A percentile compares a stretch with the other conserved stretches of the same genome.
Evolutionary conservation across 1,140 invertebrate genomes (phyloP).

Genomic region (Amyelois transitella): DNA sequence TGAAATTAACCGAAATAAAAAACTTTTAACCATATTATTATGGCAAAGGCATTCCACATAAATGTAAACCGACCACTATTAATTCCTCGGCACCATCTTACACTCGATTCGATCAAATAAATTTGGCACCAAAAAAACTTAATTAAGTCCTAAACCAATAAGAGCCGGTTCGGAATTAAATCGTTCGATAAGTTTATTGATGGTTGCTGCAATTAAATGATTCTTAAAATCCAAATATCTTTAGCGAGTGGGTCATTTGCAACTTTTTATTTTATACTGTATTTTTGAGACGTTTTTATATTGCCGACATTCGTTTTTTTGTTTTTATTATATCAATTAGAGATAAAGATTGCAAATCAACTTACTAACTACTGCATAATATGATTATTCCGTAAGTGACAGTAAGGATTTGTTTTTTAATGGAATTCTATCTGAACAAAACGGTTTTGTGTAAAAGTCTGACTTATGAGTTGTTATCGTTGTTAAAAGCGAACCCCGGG

Average conservation of each 20-base stretch:
- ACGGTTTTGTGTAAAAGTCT: too few relatives aligned
- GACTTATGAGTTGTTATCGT: too few relatives aligned
- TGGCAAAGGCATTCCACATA: constrained; percentile 8
- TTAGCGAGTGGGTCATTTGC: background rate
- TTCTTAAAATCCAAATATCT: background rate
- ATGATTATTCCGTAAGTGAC: too few relatives aligned
- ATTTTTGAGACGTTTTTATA: background rate
- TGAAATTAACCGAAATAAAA: too few relatives aligned
- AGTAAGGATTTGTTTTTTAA: too few relatives aligned
- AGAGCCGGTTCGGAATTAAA: constrained; percentile 1
- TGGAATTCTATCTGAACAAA: too few relatives aligned
- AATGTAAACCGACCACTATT: constrained; percentile 15
- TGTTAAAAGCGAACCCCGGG: too few relatives aligned
- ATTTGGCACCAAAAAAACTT: constrained; percentile 9
- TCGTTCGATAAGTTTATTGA: constrained; percentile 3
- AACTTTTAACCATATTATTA: too few relatives aligned
- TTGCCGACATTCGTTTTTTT: background rate
- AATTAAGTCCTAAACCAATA: constrained; percentile 9
- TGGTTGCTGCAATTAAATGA: background rate
- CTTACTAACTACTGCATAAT: too few relatives aligned
- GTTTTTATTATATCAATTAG: too few relatives aligned
- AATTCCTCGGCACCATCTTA: constrained; percentile 18
- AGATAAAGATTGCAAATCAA: too few relatives aligned
- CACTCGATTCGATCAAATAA: constrained; percentile 1
- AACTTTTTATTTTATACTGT: background rate